Evolutionary conservation across 2,797 vertebrate genomes (phyloP).

Genomic region (Nyctibius grandis): DNA sequence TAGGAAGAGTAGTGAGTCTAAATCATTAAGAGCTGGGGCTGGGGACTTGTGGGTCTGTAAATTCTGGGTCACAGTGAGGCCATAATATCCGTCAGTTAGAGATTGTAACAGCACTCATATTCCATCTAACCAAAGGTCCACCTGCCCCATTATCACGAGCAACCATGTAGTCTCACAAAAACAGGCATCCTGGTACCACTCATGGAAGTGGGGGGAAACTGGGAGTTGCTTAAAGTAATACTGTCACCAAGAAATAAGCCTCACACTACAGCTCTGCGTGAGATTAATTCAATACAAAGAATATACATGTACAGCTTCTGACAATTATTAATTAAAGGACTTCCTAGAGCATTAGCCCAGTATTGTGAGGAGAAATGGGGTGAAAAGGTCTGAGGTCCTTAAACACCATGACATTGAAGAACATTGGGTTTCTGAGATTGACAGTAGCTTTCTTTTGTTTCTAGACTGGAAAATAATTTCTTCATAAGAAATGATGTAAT

Average conservation of each 20-base stretch:
- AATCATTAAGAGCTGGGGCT: background rate
- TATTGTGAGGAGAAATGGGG: background rate
- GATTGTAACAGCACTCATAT: fast-evolving
- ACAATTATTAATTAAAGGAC: background rate
- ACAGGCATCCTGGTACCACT: background rate
- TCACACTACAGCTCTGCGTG: background rate
- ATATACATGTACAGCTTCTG: background rate
- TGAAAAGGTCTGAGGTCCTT: background rate
- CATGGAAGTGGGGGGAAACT: fast-evolving
- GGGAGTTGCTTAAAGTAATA: background rate
- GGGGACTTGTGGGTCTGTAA: background rate
- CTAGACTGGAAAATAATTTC: background rate
- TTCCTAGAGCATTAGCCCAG: background rate
- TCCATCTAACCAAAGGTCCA: background rate
- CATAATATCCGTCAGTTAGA: background rate
- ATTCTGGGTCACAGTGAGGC: fast-evolving
- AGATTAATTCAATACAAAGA: background rate
- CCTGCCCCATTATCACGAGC: background rate
- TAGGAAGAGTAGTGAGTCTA: background rate
- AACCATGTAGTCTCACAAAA: background rate
- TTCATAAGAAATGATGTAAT: background rate
- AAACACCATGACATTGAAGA: background rate
- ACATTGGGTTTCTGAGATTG: background rate
- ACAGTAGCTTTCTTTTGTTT: background rate
- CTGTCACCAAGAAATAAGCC: background rate